These are phyloP conservation scores for Luehdorfia chinensis DNA, from an alignment of 1,140 invertebrate genomes.

Conservation along the genomic window DNA sequence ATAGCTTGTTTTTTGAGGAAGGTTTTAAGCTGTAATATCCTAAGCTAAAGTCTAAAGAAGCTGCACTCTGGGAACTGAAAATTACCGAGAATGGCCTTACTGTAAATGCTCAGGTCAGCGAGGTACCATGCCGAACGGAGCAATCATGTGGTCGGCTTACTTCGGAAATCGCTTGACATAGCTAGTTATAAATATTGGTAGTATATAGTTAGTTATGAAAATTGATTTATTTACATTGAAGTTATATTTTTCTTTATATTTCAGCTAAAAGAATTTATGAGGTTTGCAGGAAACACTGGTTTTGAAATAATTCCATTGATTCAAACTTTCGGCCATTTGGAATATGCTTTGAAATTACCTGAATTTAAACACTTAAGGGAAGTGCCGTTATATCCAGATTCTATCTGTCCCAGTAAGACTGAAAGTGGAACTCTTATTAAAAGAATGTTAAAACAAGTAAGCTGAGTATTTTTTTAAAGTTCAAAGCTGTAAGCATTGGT, in stretches of 20 bases:
- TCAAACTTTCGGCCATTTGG: slow-evolving; percentile 97
- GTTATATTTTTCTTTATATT: no score
- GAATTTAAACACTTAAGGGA: slow-evolving; percentile 89
- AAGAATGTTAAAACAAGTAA: slow-evolving; percentile 91
- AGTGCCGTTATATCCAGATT: slow-evolving; percentile 85
- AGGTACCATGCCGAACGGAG: no score
- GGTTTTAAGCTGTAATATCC: no score
- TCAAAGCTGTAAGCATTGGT: neutral
- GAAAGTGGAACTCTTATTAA: slow-evolving; percentile 84
- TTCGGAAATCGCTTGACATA: slow-evolving; percentile 88
- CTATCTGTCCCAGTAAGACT: slow-evolving; percentile 88
- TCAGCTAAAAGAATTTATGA: slow-evolving; percentile 52
- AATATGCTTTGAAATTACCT: slow-evolving; percentile 91
- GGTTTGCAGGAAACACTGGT: slow-evolving; percentile 37
- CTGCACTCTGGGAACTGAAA: no score
- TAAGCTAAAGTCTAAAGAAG: no score
- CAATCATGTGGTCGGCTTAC: no score
- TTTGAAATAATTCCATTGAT: slow-evolving; percentile 94
- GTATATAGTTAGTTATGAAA: no score
- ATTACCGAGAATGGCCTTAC: no score
- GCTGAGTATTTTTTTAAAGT: neutral
- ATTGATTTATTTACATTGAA: no score
- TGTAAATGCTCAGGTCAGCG: no score
- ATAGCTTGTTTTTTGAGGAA: no score
- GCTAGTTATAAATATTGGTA: no score